A percentile compares a stretch with the other conserved stretches of the same genome.
These are phyloP conservation scores for Heliconius hewitsoni DNA, from an alignment of 1,140 invertebrate species.

Conservation along the genomic window DNA sequence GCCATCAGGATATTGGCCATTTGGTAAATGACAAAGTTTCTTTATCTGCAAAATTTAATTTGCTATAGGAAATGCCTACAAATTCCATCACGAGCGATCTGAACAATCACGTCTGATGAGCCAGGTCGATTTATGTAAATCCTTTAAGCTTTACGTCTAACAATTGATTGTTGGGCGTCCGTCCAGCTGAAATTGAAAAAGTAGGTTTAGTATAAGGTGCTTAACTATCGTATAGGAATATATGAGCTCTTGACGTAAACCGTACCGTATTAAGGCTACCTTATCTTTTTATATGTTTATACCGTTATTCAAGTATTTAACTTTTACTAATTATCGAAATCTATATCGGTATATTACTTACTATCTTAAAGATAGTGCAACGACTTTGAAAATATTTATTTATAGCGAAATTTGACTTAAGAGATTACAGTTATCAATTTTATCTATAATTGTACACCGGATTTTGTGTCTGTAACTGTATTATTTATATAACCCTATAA, in stretches of 20 bases:
- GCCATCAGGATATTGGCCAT: neutral
- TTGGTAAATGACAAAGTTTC: neutral
- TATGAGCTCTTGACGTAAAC: neutral
- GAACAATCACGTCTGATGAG: conserved; percentile 75
- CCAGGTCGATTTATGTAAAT: conserved; percentile 71
- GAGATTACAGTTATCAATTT: neutral
- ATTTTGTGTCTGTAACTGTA: neutral
- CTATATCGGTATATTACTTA: neutral
- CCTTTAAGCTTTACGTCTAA: conserved; percentile 59
- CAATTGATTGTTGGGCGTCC: conserved; percentile 57
- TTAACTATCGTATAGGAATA: neutral
- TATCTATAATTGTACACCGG: neutral
- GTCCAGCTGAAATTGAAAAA: conserved; percentile 42
- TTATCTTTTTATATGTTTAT: conserved; percentile 5
- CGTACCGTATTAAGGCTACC: neutral
- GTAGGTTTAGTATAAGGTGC: neutral
- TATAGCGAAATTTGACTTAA: neutral
- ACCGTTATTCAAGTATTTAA: neutral
- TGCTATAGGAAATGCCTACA: conserved; percentile 67
- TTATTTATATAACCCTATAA: neutral
- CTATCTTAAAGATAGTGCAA: neutral
- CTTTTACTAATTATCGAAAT: neutral
- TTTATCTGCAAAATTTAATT: conserved; percentile 53
- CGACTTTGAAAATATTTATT: neutral
- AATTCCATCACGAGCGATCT: conserved; percentile 68